Conservation (phyloP, 1,140 invertebrate genomes). For the Heliconius hermathena region DNA sequence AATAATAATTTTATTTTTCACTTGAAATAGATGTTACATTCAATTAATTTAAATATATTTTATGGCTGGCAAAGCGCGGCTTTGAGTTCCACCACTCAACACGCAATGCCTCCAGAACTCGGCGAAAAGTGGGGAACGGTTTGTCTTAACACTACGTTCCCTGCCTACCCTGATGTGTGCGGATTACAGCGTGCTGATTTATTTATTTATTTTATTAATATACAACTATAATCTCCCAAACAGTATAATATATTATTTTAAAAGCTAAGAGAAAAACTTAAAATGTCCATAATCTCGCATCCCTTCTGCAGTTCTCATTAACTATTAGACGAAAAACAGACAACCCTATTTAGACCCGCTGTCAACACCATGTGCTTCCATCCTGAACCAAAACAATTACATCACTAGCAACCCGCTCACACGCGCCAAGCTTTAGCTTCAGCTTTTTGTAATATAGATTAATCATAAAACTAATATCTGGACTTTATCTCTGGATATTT, state of each 20-base stretch:
- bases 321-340: constrained; percentile 38
- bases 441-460: constrained; percentile 24
- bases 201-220: not conserved
- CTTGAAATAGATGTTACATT: not conserved
- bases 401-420: constrained; percentile 47
- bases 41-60: too few species aligned
- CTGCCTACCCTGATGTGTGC: too few species aligned
- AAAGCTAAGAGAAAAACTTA: not conserved
- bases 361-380: constrained; percentile 56
- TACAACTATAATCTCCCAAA: not conserved
- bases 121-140: too few species aligned
- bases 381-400: constrained; percentile 66
- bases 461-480: constrained; percentile 17
- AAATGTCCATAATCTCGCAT: not conserved
- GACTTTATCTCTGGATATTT: not conserved
- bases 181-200: too few species aligned
- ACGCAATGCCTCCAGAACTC: too few species aligned
- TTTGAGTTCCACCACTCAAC: too few species aligned
- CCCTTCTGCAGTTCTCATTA: constrained; percentile 26
- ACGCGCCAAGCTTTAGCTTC: constrained; percentile 11
- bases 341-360: constrained; percentile 57
- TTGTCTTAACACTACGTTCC: too few species aligned
- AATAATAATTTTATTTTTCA: not conserved
- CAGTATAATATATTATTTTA: not conserved
- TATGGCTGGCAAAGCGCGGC: too few species aligned